Evolutionary conservation across 2,113 vertebrate species (phyloP).

Genomic region (Tonatia bakeri): DNA sequence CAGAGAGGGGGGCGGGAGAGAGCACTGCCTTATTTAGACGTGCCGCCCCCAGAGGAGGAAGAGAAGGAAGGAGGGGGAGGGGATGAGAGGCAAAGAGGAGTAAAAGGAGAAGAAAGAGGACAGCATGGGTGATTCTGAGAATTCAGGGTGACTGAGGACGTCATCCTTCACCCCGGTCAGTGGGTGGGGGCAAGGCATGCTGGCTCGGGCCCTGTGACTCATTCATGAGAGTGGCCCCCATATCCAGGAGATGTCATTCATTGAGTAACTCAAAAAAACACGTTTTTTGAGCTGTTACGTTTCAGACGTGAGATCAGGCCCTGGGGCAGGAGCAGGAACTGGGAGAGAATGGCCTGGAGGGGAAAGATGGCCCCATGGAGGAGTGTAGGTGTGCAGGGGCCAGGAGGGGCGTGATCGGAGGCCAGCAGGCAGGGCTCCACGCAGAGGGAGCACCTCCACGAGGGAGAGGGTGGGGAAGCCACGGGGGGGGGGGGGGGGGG

Average conservation of each 20-base stretch:
- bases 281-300: constrained; percentile 28
- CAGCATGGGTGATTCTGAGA: constrained; percentile 61
- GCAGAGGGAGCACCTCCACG: not conserved
- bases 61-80: constrained; percentile 42
- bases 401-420: not conserved
- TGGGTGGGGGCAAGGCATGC: constrained; percentile 22
- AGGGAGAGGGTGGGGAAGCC: too few relatives aligned
- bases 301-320: not conserved
- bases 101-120: constrained; percentile 49
- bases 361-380: not conserved
- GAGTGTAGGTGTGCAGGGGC: not conserved
- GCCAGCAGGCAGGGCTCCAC: not conserved
- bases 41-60: not conserved
- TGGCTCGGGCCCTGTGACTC: constrained; percentile 51
- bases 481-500: not conserved
- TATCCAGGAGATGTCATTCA: constrained; percentile 17
- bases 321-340: not conserved
- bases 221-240: constrained; percentile 20
- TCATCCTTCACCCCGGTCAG: constrained; percentile 51
- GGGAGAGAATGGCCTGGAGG: not conserved
- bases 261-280: constrained; percentile 16
- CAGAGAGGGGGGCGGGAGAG: not conserved
- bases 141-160: constrained; percentile 16
- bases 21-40: constrained; percentile 46
- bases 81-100: not conserved